Evolutionary conservation across 2,888 invertebrate genomes (phyloP), one percentile per base, ranked within the genome.

Genomic region (Pristionchus maxplancki): DNA sequence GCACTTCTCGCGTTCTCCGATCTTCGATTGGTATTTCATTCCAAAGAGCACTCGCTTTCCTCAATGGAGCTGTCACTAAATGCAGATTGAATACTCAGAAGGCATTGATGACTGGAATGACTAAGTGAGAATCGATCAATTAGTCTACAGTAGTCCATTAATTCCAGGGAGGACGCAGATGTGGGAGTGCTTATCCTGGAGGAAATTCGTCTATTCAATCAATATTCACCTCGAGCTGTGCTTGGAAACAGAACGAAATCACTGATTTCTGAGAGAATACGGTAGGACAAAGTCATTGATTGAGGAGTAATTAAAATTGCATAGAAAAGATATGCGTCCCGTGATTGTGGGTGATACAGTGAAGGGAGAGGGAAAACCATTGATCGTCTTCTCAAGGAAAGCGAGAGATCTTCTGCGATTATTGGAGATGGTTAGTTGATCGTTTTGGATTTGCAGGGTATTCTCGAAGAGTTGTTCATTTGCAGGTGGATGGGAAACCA

Each of bases 41-140:
- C 48, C 84, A 84, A 84, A 28, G 84, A 62, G 58, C 84, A 1
- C 53, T 84, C 34, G 24, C 84, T 37, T 34, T 40, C 50, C 28
- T 84, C 24, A 53, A 84, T 62, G 84, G 58, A 37, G 4, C 62
- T 17, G n/a, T 84, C 13, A 84, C 84, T 37, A 53, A 84, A 37
- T 84, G 84, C n/a, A 53, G 84, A 84, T 40, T 84, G 28, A 40
- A 84, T 40, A 84, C 84, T 4, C 58, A 84, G 62, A 84, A 84
- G 37, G 84, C 84, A 58, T 37, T 84, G 28, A 84, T 84, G 37
- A 58, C 58, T 37, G 84, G 84, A 62, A 84, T 84, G 84, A 84
- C 34, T 15, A 62, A 62, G 84, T 84, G 53, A 58, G 58, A 31
- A 50, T 50, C 81, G n/a, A 82, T 44, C 40, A 34, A 71, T 37